Evolutionary conservation across 2,797 vertebrate genomes (phyloP), one percentile per base, ranked within the genome.

Genomic region (Chaenodraco wilsoni): DNA sequence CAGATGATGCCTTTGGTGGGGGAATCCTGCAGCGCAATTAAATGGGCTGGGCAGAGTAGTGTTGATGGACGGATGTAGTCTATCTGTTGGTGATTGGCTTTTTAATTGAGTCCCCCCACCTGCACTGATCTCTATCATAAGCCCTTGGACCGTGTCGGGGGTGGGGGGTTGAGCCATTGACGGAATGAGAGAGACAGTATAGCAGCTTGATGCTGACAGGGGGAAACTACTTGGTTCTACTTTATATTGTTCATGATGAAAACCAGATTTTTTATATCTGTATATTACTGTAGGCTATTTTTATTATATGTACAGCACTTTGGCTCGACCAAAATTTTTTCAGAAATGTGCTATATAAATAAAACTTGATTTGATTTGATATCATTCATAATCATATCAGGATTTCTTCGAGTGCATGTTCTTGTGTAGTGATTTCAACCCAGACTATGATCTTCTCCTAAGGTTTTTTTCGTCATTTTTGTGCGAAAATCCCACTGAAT

Each of bases 51-150:
- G 63, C 69, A 70, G 82, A 84, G 79, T 16, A 1, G 54, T 71
- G 89, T 67, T 91, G 93, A 94, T 84, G 84, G 93, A 91, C 90
- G 88, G 91, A 93, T 92, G 92, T 81, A 87, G 73, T 81, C 90
- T 82, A 78, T 91, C 86, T 66, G 59, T 64, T 65, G 77, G 87
- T 93, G 92, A 92, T 86, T 93, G 91, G 88, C 84, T 94, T 91
- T 91, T 90, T 94, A 93, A 94, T 93, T 92, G 92, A 94, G 88
- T 90, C 77, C 87, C 87, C 72, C 68, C 86, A 91, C 89, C 91
- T 90, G 84, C 67, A 66, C 73, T 79, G 91, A 94, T 93, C 86
- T 75, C 76, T 90, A 93, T 92, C 91, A 70, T 72, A 81, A 88
- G 84, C 78, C 71, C 83, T 69, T 89, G 76, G 89, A 91, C 86